These are phyloP conservation scores for Caenorhabditis drosophilae DNA, from an alignment of 2,888 invertebrate species.

Conservation along the genomic window DNA sequence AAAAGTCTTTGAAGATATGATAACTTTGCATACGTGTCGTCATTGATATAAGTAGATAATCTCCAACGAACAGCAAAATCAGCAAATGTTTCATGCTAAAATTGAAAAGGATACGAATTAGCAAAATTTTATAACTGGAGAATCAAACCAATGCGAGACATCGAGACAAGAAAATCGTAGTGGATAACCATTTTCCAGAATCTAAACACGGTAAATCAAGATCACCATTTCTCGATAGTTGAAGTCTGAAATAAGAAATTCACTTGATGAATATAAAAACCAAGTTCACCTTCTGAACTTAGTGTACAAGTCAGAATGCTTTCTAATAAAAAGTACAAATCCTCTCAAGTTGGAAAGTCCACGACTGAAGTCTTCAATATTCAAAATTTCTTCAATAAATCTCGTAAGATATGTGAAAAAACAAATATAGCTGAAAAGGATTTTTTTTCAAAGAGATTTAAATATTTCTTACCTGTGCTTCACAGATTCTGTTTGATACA, in stretches of 20 bases:
- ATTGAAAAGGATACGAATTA: not conserved
- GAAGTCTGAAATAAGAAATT: no score
- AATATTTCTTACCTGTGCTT: constrained; percentile 3
- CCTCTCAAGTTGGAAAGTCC: constrained; percentile 5
- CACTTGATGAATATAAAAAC: no score
- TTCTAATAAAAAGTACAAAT: constrained; percentile 6
- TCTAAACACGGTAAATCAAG: constrained; percentile 13
- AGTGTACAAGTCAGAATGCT: constrained; percentile 6
- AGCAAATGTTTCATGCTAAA: constrained; percentile 17
- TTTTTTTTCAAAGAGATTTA: not conserved
- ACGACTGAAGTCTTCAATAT: constrained; percentile 1
- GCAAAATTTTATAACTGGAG: not conserved
- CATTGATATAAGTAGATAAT: not conserved
- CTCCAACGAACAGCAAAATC: constrained; percentile 1
- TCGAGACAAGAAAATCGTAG: constrained; percentile 6
- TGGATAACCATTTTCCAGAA: constrained; percentile 6
- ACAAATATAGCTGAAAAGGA: constrained; percentile 11
- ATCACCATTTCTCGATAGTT: constrained; percentile 8
- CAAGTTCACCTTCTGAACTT: constrained; percentile 28
- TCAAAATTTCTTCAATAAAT: constrained; percentile 6
- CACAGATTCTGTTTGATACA: not conserved
- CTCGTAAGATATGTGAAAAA: constrained; percentile 9
- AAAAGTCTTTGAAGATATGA: constrained; percentile 4
- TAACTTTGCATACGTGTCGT: constrained; percentile 5
- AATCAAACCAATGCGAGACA: constrained; percentile 14